Conservation (phyloP, 2,888 invertebrate genomes). For the Zonitis immaculata region DNA sequence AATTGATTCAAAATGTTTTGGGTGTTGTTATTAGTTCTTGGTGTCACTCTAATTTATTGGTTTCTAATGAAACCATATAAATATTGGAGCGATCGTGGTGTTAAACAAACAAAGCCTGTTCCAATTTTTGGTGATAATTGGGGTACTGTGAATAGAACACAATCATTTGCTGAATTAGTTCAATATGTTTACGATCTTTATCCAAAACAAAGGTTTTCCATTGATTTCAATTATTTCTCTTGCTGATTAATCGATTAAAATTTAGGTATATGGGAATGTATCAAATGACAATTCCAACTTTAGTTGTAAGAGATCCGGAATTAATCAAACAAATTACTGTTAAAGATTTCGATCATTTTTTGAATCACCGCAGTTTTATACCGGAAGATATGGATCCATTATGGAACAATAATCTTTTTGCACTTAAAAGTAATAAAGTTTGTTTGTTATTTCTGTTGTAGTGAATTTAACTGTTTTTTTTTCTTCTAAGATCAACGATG, state of each 20-base stretch:
- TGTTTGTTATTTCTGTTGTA: neutral
- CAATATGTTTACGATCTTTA: neutral
- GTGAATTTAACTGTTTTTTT: conserved; percentile 4
- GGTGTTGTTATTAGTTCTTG: neutral
- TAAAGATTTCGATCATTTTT: neutral
- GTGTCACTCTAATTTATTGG: neutral
- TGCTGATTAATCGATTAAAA: neutral
- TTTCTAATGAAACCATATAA: conserved; percentile 1
- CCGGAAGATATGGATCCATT: neutral
- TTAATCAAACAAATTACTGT: neutral
- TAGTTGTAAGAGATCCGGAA: neutral
- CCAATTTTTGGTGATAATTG: neutral
- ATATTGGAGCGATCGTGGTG: conserved; percentile 17
- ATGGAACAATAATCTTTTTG: neutral
- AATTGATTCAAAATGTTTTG: conserved; percentile 1
- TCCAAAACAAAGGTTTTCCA: neutral
- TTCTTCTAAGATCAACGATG: conserved; percentile 36
- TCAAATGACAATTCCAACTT: neutral
- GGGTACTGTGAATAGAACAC: neutral
- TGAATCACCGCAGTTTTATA: neutral
- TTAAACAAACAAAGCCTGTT: conserved; percentile 7
- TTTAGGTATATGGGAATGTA: neutral
- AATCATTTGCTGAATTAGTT: conserved; percentile 8
- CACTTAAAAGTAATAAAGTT: neutral
- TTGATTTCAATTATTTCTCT: too few relatives aligned